These are phyloP conservation scores for Cinclus mexicanus DNA, from an alignment of 2,113 vertebrate species.

Conservation along the genomic window DNA sequence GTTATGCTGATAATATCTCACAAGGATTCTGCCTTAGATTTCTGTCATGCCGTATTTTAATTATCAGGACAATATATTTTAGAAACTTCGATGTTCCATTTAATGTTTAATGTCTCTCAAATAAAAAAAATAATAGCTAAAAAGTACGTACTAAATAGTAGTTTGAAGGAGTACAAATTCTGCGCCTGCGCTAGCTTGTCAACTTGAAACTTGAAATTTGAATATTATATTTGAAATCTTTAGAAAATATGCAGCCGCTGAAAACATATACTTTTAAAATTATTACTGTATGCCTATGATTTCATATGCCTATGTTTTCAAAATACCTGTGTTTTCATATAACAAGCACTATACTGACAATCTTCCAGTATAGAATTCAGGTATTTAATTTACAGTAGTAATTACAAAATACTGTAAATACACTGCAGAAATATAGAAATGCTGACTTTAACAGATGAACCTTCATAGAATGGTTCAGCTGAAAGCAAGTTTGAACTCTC, in stretches of 20 bases:
- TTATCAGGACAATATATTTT: not conserved
- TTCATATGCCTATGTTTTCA: not conserved
- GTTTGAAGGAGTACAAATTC: not conserved
- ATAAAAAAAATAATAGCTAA: not conserved
- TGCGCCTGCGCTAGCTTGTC: not conserved
- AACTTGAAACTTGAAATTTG: not conserved
- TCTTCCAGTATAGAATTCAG: not conserved
- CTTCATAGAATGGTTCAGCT: not conserved
- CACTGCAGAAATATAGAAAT: not conserved
- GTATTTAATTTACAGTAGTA: not conserved
- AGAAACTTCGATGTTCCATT: not conserved
- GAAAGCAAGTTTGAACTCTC: not conserved
- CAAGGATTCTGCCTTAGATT: not conserved
- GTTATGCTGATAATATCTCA: not conserved
- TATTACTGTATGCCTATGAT: not conserved
- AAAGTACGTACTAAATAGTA: not conserved
- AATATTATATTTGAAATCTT: not conserved
- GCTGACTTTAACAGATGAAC: not conserved
- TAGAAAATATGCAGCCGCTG: not conserved
- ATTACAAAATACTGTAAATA: not conserved
- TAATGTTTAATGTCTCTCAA: not conserved
- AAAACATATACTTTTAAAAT: not conserved
- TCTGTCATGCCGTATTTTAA: not conserved
- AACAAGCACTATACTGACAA: not conserved
- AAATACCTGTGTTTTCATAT: not conserved